Percentiles rank a stretch among this genome's conserved stretches.
Conservation (phyloP, 1,140 invertebrate species). For the Drosophila simulans region DNA sequence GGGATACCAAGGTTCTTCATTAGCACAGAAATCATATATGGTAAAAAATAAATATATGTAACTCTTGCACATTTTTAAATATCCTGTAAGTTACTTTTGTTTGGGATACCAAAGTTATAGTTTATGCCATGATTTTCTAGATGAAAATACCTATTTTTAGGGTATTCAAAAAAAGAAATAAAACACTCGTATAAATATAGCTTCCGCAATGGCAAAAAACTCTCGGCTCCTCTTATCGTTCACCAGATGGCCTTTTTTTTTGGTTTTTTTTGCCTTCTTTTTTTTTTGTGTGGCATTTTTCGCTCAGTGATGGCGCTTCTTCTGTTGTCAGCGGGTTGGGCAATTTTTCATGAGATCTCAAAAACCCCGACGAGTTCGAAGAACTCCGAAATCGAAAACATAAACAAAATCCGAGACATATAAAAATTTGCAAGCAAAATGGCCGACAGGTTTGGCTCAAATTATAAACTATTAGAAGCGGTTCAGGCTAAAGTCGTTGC, state of each 20-base stretch:
- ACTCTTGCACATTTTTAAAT: too few relatives aligned
- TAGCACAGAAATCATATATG: not conserved
- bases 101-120: too few relatives aligned
- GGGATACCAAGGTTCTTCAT: too few relatives aligned
- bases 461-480: conserved; percentile 58
- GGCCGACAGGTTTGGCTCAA: conserved; percentile 27
- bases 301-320: conserved; percentile 32
- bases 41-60: too few relatives aligned
- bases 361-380: conserved; percentile 57
- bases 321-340: conserved; percentile 37
- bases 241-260: conserved; percentile 42
- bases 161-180: conserved; percentile 13
- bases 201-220: conserved; percentile 55
- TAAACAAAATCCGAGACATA: conserved; percentile 29
- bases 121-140: too few relatives aligned
- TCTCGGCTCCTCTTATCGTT: conserved; percentile 55
- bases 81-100: too few relatives aligned
- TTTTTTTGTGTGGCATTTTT: conserved; percentile 8
- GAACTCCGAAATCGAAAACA: conserved; percentile 45
- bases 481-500: conserved; percentile 46
- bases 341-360: conserved; percentile 48
- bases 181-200: conserved; percentile 35
- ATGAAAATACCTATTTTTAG: not conserved
- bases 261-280: not conserved
- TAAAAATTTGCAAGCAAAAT: conserved; percentile 52